Evolutionary conservation across 2,888 invertebrate genomes (phyloP).

Genomic region (Chloroclystis v-ata): DNA sequence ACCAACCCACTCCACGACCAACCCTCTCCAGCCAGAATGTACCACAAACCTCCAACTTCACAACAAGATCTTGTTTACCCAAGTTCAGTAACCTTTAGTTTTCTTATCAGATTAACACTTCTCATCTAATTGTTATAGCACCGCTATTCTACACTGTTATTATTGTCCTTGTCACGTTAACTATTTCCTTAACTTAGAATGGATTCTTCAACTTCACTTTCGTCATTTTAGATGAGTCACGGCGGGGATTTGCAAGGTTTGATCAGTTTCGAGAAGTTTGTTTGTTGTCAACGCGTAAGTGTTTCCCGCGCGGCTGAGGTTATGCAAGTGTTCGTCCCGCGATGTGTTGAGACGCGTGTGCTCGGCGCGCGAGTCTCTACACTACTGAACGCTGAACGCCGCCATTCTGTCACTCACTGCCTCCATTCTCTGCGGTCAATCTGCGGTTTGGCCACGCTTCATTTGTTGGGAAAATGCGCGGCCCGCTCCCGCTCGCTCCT

Average conservation of each 20-base stretch:
- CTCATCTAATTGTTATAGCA: background rate
- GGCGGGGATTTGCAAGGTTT: slow-evolving; percentile 40
- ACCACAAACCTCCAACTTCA: no score
- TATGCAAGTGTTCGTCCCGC: slow-evolving; percentile 30
- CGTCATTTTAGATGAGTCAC: slow-evolving; percentile 76
- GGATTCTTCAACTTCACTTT: slow-evolving; percentile 72
- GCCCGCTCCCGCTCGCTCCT: slow-evolving; percentile 52
- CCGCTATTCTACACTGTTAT: slow-evolving; percentile 28
- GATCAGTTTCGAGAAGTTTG: slow-evolving; percentile 41
- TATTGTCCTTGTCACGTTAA: slow-evolving; percentile 39
- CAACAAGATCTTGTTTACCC: slow-evolving; percentile 14
- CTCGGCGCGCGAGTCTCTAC: slow-evolving; percentile 61
- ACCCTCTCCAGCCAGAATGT: no score
- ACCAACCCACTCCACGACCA: slow-evolving; percentile 24
- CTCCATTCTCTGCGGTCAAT: slow-evolving; percentile 79
- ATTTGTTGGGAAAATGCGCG: slow-evolving; percentile 77
- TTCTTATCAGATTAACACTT: slow-evolving; percentile 36
- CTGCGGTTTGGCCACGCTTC: slow-evolving; percentile 78
- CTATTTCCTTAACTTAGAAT: slow-evolving; percentile 49
- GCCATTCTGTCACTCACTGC: slow-evolving; percentile 78
- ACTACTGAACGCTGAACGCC: slow-evolving; percentile 63
- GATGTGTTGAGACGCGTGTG: slow-evolving; percentile 65
- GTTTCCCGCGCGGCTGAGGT: slow-evolving; percentile 50
- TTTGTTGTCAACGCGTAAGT: slow-evolving; percentile 37
- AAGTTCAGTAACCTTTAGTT: slow-evolving; percentile 29